Evolutionary conservation across 2,797 vertebrate species (phyloP).

Genomic region (Hyperoplus lanceolatus): DNA sequence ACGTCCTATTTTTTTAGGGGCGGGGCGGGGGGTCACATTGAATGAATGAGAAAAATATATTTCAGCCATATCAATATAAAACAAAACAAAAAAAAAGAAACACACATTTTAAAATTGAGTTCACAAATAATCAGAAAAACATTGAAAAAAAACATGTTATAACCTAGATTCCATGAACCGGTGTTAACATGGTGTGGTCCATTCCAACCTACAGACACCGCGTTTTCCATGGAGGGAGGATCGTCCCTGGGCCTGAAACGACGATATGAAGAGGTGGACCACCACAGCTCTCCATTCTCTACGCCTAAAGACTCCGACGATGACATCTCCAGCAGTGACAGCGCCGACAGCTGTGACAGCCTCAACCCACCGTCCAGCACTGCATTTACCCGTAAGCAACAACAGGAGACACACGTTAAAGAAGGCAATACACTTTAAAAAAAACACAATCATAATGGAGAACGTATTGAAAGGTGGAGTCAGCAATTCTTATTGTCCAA

Average conservation of each 20-base stretch:
- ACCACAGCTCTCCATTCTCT: conserved; percentile 91
- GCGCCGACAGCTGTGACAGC: conserved; percentile 96
- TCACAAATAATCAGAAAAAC: too few species aligned
- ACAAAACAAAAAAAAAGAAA: too few species aligned
- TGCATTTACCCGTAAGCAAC: conserved; percentile 90
- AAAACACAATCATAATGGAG: too few species aligned
- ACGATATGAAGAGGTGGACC: conserved; percentile 94
- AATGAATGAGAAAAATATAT: too few species aligned
- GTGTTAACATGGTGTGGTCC: not conserved
- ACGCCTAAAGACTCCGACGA: conserved; percentile 92
- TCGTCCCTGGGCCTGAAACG: conserved; percentile 92
- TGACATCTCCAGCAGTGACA: conserved; percentile 96
- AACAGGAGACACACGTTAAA: conserved; percentile 17
- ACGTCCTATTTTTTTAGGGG: too few species aligned
- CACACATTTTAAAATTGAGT: too few species aligned
- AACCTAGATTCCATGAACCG: too few species aligned
- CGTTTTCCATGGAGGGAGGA: conserved; percentile 93
- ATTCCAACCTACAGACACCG: conserved; percentile 78
- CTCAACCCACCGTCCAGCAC: conserved; percentile 91
- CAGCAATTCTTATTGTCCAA: too few species aligned
- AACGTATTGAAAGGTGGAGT: too few species aligned
- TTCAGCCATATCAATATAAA: too few species aligned
- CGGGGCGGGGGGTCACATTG: too few species aligned
- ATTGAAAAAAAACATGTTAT: too few species aligned
- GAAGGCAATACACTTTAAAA: conserved; percentile 21